Base-by-base conservation (phyloP, 2,888 invertebrate species). In the Trileptium ribeirensis region DNA sequence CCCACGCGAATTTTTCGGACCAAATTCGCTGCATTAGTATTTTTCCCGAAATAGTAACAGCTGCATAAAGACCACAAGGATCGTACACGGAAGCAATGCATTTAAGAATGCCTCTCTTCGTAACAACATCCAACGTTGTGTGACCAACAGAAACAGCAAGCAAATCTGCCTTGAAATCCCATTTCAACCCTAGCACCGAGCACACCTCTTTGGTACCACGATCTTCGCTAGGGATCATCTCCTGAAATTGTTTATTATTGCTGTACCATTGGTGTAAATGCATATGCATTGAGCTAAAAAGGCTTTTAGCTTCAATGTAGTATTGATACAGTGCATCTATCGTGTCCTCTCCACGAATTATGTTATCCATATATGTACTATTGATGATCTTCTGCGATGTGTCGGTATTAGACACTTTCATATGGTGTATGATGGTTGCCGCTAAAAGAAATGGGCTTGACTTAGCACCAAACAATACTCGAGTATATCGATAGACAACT, bases 381-480 rank as follows among this genome's bases (percentile, higher is more conserved):
- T 8, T 8, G 36, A 31, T 31, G 36, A 70, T 70, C 8, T 15
- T 8, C 15, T 70, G 15, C 3, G 70, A 70, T 70, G 36, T 8
- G 31, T 8, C 36, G 15, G 8, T n/a, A 8, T 31, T 15, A 29
- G 29, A 15, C 15, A 29, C 15, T 31, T 70, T 39, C 77, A 75
- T 67, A 51, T 83, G 83, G 15, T 75, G 37, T 15, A 79, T 67
- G 19, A 86, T 82, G 0, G 83, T 74, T 0, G 77, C 79, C 1
- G 70, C 79, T 15, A 85, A 81, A 19, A 85, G 38, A 67, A 80
- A 84, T 0, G 85, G 85, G 8, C 77, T 74, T 0, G 74, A 64
- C 1, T 39, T 79, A 0, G 84, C 67, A 8, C 85, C 85, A 40
- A 85, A 85, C 2, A 84, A 84, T 0, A 86, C 67, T 2, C 83